These are phyloP conservation scores for Misgurnus mizolepis DNA, from an alignment of 2,113 vertebrate genomes.

Conservation along the genomic window DNA sequence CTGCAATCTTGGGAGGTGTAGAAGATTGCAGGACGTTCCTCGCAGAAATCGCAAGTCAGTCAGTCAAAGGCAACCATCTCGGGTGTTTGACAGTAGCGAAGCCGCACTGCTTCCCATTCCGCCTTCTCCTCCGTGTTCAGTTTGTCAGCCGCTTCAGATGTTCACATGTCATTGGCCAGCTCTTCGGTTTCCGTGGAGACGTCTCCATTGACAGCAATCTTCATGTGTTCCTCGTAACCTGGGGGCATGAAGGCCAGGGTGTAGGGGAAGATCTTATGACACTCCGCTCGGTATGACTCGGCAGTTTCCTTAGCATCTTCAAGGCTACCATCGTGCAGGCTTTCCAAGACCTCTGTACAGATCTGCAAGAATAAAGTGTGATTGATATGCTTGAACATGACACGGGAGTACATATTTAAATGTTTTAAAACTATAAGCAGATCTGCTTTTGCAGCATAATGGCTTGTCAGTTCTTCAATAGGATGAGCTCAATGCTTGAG, in stretches of 20 bases:
- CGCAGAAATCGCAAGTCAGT: constrained; percentile 25
- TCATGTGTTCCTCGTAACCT: constrained; percentile 95
- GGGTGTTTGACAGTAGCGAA: constrained; percentile 32
- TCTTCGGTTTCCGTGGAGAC: constrained; percentile 87
- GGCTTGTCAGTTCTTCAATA: no score
- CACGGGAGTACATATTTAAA: no score
- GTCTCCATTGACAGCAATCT: constrained; percentile 94
- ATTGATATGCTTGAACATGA: no score
- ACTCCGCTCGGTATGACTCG: constrained; percentile 88
- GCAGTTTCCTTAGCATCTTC: constrained; percentile 86
- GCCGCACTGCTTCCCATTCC: constrained; percentile 21
- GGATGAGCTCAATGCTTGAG: no score
- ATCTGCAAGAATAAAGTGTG: constrained; percentile 71
- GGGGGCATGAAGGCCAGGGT: constrained; percentile 97
- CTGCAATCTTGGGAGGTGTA: constrained; percentile 70
- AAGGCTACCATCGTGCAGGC: constrained; percentile 84
- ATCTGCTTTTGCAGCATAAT: no score
- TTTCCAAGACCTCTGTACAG: constrained; percentile 91
- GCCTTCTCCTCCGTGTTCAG: constrained; percentile 52
- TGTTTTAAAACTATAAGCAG: no score
- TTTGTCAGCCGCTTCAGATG: constrained; percentile 53
- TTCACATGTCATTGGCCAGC: constrained; percentile 91
- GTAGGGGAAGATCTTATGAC: constrained; percentile 97
- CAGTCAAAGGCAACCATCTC: constrained; percentile 41
- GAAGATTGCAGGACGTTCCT: constrained; percentile 70